phyloP scores from a whole-genome alignment of 2,797 vertebrate genomes.

The Acrossocheilus fasciatus region DNA sequence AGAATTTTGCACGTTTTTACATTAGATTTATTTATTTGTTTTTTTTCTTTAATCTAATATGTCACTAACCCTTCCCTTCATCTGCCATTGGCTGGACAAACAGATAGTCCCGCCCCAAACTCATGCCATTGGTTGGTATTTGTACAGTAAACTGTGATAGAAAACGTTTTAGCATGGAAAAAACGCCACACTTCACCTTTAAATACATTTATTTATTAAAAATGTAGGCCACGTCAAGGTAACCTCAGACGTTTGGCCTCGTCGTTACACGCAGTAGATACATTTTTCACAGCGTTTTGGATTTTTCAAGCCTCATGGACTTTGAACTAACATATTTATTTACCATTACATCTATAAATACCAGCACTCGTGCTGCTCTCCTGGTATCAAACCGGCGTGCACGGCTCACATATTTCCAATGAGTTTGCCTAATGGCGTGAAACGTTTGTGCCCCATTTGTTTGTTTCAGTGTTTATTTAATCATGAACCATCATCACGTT shows the following conservation, averaged over 20 bases:
- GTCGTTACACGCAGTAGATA: background rate
- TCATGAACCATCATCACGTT: constrained; percentile 62
- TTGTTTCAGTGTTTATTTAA: constrained; percentile 64
- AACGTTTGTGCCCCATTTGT: constrained; percentile 51
- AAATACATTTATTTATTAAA: background rate
- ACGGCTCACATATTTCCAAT: constrained; percentile 61
- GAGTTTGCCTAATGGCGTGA: constrained; percentile 61
- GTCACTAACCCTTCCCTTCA: background rate
- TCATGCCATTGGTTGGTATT: too few species aligned
- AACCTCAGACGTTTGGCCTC: background rate
- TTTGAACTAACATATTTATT: constrained; percentile 53
- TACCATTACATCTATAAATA: constrained; percentile 48
- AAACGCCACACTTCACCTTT: background rate
- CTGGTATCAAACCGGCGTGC: constrained; percentile 32
- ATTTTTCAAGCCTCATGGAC: constrained; percentile 42
- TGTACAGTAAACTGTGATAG: background rate
- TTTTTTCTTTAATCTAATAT: background rate
- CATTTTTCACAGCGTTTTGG: constrained; percentile 2
- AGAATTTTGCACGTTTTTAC: too few species aligned
- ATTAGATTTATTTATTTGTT: too few species aligned
- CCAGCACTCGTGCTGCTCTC: constrained; percentile 4
- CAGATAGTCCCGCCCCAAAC: background rate
- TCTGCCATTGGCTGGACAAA: background rate
- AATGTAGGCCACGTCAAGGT: background rate
- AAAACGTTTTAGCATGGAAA: background rate